Evolutionary conservation across 2,797 vertebrate species (phyloP).

Genomic region (Brachymystax lenok): DNA sequence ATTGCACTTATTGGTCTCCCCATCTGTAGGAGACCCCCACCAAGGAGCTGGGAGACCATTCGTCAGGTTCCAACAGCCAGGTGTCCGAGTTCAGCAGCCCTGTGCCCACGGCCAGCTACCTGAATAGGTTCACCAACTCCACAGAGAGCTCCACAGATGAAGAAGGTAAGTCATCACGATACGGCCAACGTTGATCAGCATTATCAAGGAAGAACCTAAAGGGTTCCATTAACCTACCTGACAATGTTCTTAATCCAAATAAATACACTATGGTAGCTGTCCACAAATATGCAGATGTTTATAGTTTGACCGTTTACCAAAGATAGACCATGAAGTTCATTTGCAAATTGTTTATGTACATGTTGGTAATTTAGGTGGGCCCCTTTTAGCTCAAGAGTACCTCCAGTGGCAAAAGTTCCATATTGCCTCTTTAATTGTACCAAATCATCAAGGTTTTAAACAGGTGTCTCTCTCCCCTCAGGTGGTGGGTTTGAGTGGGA

Average conservation of each 20-base stretch:
- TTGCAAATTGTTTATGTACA: not conserved
- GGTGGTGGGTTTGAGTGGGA: constrained; percentile 98
- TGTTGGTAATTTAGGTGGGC: not conserved
- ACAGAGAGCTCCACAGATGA: constrained; percentile 95
- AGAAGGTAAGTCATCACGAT: constrained; percentile 82
- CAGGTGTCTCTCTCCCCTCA: constrained; percentile 46
- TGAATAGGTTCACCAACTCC: constrained; percentile 89
- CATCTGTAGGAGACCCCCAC: constrained; percentile 92
- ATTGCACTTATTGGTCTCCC: not conserved
- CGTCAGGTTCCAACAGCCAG: constrained; percentile 74
- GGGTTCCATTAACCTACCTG: not conserved
- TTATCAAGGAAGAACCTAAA: not conserved
- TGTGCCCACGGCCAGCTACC: constrained; percentile 71
- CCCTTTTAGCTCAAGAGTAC: no score
- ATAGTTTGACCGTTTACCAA: not conserved
- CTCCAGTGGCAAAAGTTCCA: no score
- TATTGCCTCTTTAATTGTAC: no score
- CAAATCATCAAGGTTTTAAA: no score
- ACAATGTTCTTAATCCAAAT: no score
- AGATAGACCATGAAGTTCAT: not conserved
- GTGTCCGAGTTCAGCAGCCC: constrained; percentile 77
- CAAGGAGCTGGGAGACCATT: constrained; percentile 88
- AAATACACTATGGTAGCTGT: no score
- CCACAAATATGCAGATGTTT: not conserved
- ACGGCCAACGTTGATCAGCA: not conserved